These are phyloP conservation scores for Lateolabrax maculatus DNA, from an alignment of 2,797 vertebrate genomes.

Conservation along the genomic window DNA sequence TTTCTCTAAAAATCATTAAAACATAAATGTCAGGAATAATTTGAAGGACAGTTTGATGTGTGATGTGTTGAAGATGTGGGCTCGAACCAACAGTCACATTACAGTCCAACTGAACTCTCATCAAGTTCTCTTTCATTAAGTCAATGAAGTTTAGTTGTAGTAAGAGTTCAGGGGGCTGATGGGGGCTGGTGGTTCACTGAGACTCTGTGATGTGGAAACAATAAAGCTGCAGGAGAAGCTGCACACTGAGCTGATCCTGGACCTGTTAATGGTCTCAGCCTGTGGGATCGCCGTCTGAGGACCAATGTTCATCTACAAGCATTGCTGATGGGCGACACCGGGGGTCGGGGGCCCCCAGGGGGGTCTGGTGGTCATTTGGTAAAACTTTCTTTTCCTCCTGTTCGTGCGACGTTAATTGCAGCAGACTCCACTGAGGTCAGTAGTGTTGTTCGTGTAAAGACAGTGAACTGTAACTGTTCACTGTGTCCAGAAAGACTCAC, in stretches of 20 bases:
- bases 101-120: no score
- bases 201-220: slow-evolving; percentile 25
- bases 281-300: not conserved
- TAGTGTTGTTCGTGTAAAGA: no score
- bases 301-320: not conserved
- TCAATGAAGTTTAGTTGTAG: not conserved
- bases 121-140: not conserved
- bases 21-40: no score
- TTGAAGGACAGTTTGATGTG: no score
- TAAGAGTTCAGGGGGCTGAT: not conserved
- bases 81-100: not conserved
- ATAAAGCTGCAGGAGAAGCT: slow-evolving; percentile 15
- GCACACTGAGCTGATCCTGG: not conserved
- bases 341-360: not conserved
- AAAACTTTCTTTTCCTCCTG: not conserved
- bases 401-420: not conserved
- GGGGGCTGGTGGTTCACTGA: not conserved
- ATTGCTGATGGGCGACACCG: not conserved
- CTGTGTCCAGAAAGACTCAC: no score
- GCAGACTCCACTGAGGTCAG: not conserved
- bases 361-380: not conserved
- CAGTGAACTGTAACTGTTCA: no score
- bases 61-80: no score
- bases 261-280: not conserved
- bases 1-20: no score